Evolutionary conservation across 2,113 vertebrate species (phyloP), one percentile per base, ranked within the genome.

Genomic region (Xiphophorus hellerii): DNA sequence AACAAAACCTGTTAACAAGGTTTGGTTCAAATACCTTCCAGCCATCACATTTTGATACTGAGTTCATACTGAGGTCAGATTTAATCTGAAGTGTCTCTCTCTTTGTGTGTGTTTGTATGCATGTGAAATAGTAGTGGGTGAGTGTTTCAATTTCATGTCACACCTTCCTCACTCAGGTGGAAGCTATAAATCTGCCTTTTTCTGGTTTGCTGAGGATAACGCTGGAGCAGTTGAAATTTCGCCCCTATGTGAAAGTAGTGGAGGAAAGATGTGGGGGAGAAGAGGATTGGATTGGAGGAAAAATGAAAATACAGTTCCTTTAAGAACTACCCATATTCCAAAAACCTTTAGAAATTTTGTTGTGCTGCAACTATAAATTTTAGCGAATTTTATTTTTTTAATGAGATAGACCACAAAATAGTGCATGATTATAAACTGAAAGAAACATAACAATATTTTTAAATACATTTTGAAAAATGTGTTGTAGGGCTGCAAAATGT

Each of bases 111-210:
- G 48, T 3, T 22, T 37, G 33, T 20, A 10, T n/a, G 51, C 51
- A 54, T 58, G 9, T 35, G 70, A 35, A 62, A 77, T 74, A 68
- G 31, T 63, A 35, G 51, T 71, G 27, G 54, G 68, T 15, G 20
- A 73, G 78, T 78, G 69, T 90, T 79, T 80, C 58, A 83, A 78
- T 78, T 68, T 27, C 31, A 29, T 22, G 27, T 71, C 81, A 82
- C 80, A 87, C 84, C 76, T 84, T 87, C 76, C 78, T 82, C 86
- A 81, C 82, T 86, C 74, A 84, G 85, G 82, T 88, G 82, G 69
- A 66, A 74, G 78, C 84, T 82, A 83, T 91, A 93, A 92, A 92
- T 91, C 88, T 89, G 74, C 79, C 77, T 75, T 78, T 80, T 81
- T 58, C 79, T 74, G 58, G 77, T 72, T 69, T 3, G 72, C 73